These are phyloP conservation scores for Pangasianodon gigas DNA, from an alignment of 2,113 vertebrate genomes.

Conservation along the genomic window DNA sequence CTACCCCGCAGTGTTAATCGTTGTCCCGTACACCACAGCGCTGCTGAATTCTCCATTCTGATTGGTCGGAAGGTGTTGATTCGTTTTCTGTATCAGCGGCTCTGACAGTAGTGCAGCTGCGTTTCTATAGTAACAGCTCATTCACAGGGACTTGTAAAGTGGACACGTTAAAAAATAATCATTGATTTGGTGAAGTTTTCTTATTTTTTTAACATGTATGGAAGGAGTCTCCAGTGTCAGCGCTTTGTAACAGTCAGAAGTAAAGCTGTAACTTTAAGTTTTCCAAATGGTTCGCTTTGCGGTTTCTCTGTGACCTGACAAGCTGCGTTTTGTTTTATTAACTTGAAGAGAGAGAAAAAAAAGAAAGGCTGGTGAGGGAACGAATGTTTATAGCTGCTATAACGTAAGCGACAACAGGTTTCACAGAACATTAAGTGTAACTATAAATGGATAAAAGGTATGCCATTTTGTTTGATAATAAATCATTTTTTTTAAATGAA, in stretches of 20 bases:
- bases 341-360: too few species aligned
- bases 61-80: conserved; percentile 1
- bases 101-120: background rate
- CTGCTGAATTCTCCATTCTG: background rate
- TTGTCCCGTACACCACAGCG: background rate
- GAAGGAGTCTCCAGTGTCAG: background rate
- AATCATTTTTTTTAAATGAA: background rate
- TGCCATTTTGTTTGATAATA: background rate
- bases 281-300: too few species aligned
- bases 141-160: background rate
- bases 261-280: too few species aligned
- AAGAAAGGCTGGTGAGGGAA: too few species aligned
- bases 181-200: background rate
- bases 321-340: too few species aligned
- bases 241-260: background rate
- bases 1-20: background rate
- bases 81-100: background rate
- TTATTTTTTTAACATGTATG: background rate
- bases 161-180: background rate
- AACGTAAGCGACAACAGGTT: too few species aligned
- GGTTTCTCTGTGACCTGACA: too few species aligned
- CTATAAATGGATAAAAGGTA: background rate
- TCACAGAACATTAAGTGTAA: background rate
- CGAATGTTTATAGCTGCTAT: too few species aligned
- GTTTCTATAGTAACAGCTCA: conserved; percentile 1